Evolutionary conservation across 2,113 vertebrate genomes (phyloP).

Genomic region (Garra rufa): DNA sequence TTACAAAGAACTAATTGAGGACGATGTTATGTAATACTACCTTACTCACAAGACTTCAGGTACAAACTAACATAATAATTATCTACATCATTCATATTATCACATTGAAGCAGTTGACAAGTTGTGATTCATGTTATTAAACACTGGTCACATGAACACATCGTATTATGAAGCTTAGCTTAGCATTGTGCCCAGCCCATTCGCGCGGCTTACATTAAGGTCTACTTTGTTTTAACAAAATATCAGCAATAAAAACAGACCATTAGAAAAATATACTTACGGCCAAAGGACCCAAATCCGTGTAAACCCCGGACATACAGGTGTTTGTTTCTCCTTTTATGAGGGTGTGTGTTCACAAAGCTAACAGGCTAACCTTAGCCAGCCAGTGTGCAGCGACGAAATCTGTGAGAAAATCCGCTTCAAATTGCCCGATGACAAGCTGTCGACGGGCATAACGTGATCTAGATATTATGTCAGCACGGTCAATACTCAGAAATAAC

Average conservation of each 20-base stretch:
- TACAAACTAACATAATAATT: not conserved
- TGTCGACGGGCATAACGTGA: not conserved
- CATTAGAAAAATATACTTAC: conserved; percentile 63
- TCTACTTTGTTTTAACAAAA: not conserved
- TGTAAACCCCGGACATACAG: conserved; percentile 13
- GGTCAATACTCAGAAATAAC: not conserved
- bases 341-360: conserved; percentile 13
- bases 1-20: not conserved
- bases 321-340: conserved; percentile 23
- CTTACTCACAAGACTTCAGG: not conserved
- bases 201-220: not conserved
- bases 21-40: not conserved
- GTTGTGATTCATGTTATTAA: not conserved
- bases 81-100: not conserved
- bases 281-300: conserved; percentile 64
- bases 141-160: not conserved
- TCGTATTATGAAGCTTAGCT: not conserved
- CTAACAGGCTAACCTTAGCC: conserved; percentile 41
- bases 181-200: not conserved
- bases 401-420: conserved; percentile 30
- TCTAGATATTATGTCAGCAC: not conserved
- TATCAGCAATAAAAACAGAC: not conserved
- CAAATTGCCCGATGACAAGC: not conserved
- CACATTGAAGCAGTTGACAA: not conserved
- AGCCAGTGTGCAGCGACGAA: conserved; percentile 16